phyloP scores from a whole-genome alignment of 2,797 vertebrate genomes.

The Eospalax fontanierii region DNA sequence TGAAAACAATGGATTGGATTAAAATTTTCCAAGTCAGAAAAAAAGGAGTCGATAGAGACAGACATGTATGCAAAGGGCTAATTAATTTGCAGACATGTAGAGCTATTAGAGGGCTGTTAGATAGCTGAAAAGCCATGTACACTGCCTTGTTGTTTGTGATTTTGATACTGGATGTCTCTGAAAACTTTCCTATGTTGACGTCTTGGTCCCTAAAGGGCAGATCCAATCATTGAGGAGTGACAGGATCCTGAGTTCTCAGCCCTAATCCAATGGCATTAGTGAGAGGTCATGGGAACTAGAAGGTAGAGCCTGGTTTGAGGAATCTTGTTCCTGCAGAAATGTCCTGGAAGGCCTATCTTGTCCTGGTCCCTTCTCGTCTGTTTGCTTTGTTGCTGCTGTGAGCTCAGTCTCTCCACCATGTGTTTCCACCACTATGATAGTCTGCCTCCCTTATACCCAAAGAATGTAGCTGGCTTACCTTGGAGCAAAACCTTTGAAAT shows the following conservation, averaged over 20 bases:
- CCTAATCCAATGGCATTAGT: background rate
- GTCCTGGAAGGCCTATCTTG: background rate
- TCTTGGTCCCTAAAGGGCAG: background rate
- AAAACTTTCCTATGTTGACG: background rate
- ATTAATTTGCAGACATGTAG: background rate
- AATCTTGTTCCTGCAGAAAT: background rate
- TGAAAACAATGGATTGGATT: conserved; percentile 16
- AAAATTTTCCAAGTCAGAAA: background rate
- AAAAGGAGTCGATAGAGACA: background rate
- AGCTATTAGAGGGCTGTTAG: background rate
- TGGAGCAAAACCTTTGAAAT: background rate
- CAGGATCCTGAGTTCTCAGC: background rate
- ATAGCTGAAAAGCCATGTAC: conserved; percentile 6
- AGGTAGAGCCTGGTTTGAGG: background rate
- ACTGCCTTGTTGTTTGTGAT: background rate
- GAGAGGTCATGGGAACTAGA: background rate
- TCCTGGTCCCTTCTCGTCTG: background rate
- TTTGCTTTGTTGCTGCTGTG: background rate
- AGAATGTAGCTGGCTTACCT: background rate
- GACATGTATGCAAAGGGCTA: background rate
- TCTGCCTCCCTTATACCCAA: background rate
- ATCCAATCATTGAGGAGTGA: background rate
- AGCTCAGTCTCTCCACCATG: background rate
- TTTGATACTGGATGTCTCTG: background rate
- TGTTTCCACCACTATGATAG: background rate